These are phyloP conservation scores for Heliothis subflexa DNA, from an alignment of 1,140 invertebrate species.

Conservation along the genomic window DNA sequence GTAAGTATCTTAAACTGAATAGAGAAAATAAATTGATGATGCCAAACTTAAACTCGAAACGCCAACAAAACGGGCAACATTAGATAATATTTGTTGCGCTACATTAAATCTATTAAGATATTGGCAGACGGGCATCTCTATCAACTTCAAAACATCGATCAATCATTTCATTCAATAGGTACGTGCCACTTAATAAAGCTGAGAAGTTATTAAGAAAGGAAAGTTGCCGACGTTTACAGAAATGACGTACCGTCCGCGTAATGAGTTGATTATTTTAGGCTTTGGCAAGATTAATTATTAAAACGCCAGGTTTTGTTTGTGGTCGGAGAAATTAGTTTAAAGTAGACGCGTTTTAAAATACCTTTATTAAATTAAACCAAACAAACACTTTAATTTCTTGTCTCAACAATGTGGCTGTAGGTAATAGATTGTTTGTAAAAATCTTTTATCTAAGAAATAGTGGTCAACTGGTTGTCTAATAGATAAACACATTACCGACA, in stretches of 20 bases:
- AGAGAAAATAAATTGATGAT: background rate
- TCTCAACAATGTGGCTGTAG: too few relatives aligned
- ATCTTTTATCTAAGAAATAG: too few relatives aligned
- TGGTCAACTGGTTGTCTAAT: background rate
- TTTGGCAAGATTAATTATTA: slow-evolving; percentile 24
- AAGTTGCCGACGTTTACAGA: slow-evolving; percentile 20
- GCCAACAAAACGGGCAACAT: slow-evolving; percentile 6
- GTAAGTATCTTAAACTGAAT: background rate
- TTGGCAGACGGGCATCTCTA: slow-evolving; percentile 4
- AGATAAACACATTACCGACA: slow-evolving; percentile 27
- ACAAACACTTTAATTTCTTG: too few relatives aligned
- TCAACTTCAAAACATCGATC: slow-evolving; percentile 36
- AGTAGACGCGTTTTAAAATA: background rate
- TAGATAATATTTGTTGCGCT: slow-evolving; percentile 23
- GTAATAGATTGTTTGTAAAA: too few relatives aligned
- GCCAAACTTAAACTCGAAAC: background rate
- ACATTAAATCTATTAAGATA: slow-evolving; percentile 15
- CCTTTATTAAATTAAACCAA: background rate
- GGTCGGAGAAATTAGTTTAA: background rate
- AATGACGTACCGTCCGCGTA: slow-evolving; percentile 21
- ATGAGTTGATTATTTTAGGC: slow-evolving; percentile 21
- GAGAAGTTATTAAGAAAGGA: slow-evolving; percentile 10
- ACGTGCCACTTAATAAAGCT: slow-evolving; percentile 15
- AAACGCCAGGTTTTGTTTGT: slow-evolving; percentile 2
- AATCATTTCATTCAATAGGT: slow-evolving; percentile 37